Evolutionary conservation across 1,140 invertebrate species (phyloP), one percentile per base, ranked within the genome.

Genomic region (Tenebrio molitor): DNA sequence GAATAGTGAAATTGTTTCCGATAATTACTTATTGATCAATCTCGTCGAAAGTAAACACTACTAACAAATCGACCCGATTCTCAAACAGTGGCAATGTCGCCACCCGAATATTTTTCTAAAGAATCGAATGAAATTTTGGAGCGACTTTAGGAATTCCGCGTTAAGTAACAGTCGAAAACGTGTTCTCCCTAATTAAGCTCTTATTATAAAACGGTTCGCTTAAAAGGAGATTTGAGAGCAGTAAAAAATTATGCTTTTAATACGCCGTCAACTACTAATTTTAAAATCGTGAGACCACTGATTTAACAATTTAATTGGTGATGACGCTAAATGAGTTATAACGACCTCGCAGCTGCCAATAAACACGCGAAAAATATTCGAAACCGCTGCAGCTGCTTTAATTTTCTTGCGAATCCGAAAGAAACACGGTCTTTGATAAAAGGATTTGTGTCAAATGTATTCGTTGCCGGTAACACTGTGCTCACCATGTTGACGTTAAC

Each of bases 261-360:
- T 58, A 15, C 15, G 50, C 50, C 50, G 50, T 3, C 15, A 29
- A 29, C 50, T 25, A 58, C 21, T 58, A 58, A 58, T 29, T 58
- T 58, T 25, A 29, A 29, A 58, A 58, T 58, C 21, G 50, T 14
- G 23, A 12, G 50, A 29, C 50, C 21, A 29, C 21, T 14, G 50
- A 58, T 58, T 58, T 58, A 7, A 58, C 21, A 15, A 12, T 58
- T 58, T 58, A 58, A 58, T 58, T 25, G 23, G 15, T 14, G 50
- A 34, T 58, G 50, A 58, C n/a, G 21, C 15, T 58, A 58, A 29
- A 58, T 25, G 50, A 58, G n/a, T 58, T 58, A 25, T 21, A 58
- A 50, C 1, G 50, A 58, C n/a, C 12, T 25, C 3, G 50, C 50
- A 58, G 50, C 50, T 58, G 50, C 23, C 50, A 14, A 53, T 53